Evolutionary conservation across 2,113 vertebrate species (phyloP), one percentile per base, ranked within the genome.

Genomic region (Pomatostomus ruficeps): DNA sequence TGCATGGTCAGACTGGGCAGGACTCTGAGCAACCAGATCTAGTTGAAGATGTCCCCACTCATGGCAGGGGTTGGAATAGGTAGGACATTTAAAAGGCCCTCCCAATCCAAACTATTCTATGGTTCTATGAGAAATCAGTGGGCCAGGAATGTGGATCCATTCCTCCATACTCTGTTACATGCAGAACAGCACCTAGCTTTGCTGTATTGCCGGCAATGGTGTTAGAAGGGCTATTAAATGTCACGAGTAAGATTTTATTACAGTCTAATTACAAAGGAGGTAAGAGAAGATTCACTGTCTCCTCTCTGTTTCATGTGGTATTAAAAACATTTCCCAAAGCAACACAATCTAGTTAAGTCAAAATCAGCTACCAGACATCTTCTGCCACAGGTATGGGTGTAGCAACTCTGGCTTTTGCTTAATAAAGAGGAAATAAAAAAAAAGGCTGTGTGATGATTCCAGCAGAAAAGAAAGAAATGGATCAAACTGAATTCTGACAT

Each of bases 251-350:
- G 36, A 16, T 79, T 89, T 90, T 90, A 94, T 46, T 83, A 67
- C 66, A 71, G 20, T 14, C 51, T 85, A 93, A 91, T 73, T 95
- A 91, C 59, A 80, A 66, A 70, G 46, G 26, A 87, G 25, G n/a
- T 45, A 66, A 74, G 59, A 76, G 33, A 74, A 86, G 59, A 84
- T 52, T 57, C 20, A 57, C 26, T 93, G 46, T 51, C 55, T 94
- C 33, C 42, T 67, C 49, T 45, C 36, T 45, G 28, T 40, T 62
- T 68, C 62, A 61, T 70, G 43, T 35, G 28, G 23, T 58, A 38
- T 82, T 79, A 87, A 81, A 91, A 89, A 48, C 22, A 43, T 72
- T 83, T 89, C 51, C 67, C 67, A 92, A 88, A 95, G 62, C 78
- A 85, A 51, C 51, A 73, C 2, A 6, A 85, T 55, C 46, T 36